Evolutionary conservation across 1,140 invertebrate genomes (phyloP), one percentile per base, ranked within the genome.

Genomic region (Papilio xuthus): DNA sequence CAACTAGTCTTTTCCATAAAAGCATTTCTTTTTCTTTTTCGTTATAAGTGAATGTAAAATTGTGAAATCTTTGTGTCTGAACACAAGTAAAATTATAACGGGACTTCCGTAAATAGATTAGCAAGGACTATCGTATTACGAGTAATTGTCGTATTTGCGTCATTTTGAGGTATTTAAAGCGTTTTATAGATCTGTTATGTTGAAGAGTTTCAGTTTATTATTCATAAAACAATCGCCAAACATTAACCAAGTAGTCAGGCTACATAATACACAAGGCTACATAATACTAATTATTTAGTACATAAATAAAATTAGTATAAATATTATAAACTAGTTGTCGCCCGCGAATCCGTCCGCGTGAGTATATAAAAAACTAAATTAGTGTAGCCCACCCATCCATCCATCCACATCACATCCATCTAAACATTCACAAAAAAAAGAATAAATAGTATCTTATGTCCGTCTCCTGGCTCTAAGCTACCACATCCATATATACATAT

Each of bases 141-240:
- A 26, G 56, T 60, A 28, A 28, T 67, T 67, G 47, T 50, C 6
- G 23, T 1, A 12, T 67, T 32, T 67, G 26, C 60, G 60, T 67
- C 60, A 67, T 67, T 67, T 32, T 26, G 3, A 67, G 12, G 10
- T 67, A 28, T 67, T 67, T 67, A 67, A 67, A 67, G 26, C 28
- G 6, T 67, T 28, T 67, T 28, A 67, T 60, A 60, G 56, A 26
- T 26, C 26, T 67, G 60, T 67, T 28, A 63, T 63, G 13, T 6
- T 28, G 60, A 13, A 15, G 60, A 67, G 26, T 28, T 15, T 28
- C 6, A 20, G 23, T 63, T 63, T 63, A 63, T 63, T 28, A 23
- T 28, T 28, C 23, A 67, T 67, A 67, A 28, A 28, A 67, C 15
- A 0, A 15, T 67, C 13, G 60, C 56, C 10, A 60, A 15, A 3